Evolutionary conservation across 1,140 invertebrate species (phyloP), one percentile per base, ranked within the genome.

Genomic region (Drosophila auraria): DNA sequence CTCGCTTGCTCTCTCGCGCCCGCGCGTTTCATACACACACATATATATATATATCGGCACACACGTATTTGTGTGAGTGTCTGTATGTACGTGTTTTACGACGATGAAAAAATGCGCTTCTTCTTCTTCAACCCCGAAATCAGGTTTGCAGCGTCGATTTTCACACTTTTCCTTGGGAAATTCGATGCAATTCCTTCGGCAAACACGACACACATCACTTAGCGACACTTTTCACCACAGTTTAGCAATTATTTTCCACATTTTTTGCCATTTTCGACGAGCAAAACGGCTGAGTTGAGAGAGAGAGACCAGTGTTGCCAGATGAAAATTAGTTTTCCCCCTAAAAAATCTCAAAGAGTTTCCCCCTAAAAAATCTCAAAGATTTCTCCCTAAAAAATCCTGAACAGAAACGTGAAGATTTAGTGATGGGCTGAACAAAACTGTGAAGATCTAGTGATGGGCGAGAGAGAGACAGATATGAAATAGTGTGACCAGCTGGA

Each of bases 81-180:
- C 68, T 78, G 86, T 78, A 83, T 75, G 70, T 87, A 81, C 57
- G 81, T 75, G 57, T 79, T 87, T 87, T 89, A 84, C 84, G 86
- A 87, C 74, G 78, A 84, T 81, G 86, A 73, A 87, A 84, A 79
- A 87, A 90, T 84, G 84, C 73, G 54, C 84, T 83, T 70, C 86
- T 80, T 87, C 78, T 90, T 87, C 70, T 79, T 79, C 17, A 61
- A 11, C 33, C 33, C 54, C 56, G 45, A 83, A 87, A 87, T 87
- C 84, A 84, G 84, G 86, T 87, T 87, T 87, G 63, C 74, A 59
- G 59, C 80, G 23, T 58, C 57, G 36, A 54, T 81, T 79, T 89
- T 66, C 23, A 70, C 74, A 70, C 71, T 82, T 87, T 69, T 50
- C 30, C 23, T 73, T 66, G 20, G 12, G 14, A 56, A 60, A 59